These are phyloP conservation scores for Dasyornis broadbenti DNA, from an alignment of 2,113 vertebrate species.

Conservation along the genomic window DNA sequence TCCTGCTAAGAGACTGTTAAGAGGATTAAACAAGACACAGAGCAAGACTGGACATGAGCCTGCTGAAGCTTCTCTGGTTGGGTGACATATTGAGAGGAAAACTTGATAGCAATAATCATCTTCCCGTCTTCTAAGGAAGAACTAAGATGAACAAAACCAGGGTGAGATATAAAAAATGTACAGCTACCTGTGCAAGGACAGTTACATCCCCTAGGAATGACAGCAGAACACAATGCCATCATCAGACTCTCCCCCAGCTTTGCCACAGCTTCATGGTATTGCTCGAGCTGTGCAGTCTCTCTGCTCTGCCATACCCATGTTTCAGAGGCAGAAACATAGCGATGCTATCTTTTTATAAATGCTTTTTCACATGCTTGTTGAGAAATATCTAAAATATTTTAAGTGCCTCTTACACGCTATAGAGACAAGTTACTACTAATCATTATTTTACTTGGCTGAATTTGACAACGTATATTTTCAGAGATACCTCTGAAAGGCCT, in stretches of 20 bases:
- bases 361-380: not conserved
- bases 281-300: fast-evolving
- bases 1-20: not conserved
- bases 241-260: not conserved
- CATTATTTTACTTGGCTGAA: not conserved
- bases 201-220: not conserved
- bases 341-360: not conserved
- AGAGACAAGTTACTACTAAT: not conserved
- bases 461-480: not conserved
- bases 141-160: not conserved
- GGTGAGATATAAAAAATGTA: not conserved
- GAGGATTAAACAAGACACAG: not conserved
- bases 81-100: not conserved
- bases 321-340: not conserved
- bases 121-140: not conserved
- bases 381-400: not conserved
- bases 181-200: fast-evolving
- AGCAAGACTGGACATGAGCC: not conserved
- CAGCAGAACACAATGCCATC: not conserved
- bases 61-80: not conserved
- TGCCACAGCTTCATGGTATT: fast-evolving
- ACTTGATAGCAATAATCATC: not conserved
- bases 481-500: not conserved
- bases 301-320: not conserved
- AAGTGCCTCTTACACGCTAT: not conserved